phyloP scores from a whole-genome alignment of 2,113 vertebrate genomes.

The Nothobranchius furzeri region DNA sequence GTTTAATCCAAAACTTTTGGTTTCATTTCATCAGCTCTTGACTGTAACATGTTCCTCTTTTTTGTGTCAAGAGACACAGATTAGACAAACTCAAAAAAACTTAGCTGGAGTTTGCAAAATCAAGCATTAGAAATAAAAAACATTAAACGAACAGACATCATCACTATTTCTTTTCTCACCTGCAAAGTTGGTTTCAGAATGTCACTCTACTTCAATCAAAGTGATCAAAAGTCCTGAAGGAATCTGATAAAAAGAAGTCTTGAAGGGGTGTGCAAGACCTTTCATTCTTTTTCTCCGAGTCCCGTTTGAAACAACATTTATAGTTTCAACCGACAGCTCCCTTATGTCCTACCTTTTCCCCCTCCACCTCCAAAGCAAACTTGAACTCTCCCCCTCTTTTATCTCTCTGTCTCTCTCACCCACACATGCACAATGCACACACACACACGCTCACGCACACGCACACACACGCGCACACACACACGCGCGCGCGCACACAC shows the following conservation, averaged over 20 bases:
- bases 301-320: neutral
- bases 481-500: no score
- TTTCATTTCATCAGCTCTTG: no score
- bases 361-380: constrained; percentile 12
- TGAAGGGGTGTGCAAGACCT: neutral
- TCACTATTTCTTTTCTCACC: constrained; percentile 29
- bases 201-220: neutral
- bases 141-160: neutral
- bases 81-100: no score
- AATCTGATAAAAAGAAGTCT: neutral
- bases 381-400: neutral
- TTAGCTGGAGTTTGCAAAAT: neutral
- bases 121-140: neutral
- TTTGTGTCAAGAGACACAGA: no score
- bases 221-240: neutral
- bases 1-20: no score
- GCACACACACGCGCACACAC: no score
- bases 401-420: no score
- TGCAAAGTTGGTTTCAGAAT: constrained; percentile 8
- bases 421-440: neutral
- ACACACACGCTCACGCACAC: no score
- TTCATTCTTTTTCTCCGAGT: neutral
- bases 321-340: constrained; percentile 14
- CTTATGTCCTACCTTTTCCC: constrained; percentile 21
- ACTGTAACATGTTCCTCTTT: no score